Evolutionary conservation across 1,140 invertebrate species (phyloP).

Genomic region (Popillia japonica): DNA sequence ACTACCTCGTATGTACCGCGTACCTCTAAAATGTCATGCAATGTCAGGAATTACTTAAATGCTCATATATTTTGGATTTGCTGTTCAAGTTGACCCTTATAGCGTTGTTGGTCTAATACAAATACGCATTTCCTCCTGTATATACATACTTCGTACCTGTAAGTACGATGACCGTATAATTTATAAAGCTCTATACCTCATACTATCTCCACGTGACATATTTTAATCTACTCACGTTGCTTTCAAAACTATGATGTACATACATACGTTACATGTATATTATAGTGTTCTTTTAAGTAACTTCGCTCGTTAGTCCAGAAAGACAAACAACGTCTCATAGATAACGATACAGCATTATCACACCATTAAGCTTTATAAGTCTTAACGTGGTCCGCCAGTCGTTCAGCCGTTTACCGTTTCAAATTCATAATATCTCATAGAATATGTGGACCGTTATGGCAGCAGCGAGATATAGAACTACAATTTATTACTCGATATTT

Average conservation of each 20-base stretch:
- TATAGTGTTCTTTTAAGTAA: neutral
- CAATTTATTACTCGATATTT: no score
- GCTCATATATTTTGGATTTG: no score
- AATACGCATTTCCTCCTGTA: no score
- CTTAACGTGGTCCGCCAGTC: neutral
- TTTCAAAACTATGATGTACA: constrained; percentile 6
- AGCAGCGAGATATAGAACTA: no score
- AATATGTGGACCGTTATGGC: neutral
- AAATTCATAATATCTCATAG: neutral
- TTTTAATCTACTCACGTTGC: neutral
- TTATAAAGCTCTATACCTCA: neutral
- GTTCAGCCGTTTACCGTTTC: neutral
- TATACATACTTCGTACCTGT: no score
- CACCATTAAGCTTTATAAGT: neutral
- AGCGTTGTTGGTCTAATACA: no score
- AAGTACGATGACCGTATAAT: no score
- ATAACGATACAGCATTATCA: neutral
- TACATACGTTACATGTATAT: neutral
- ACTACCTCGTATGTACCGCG: no score
- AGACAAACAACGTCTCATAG: neutral
- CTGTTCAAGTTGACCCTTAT: no score
- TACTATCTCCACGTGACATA: neutral
- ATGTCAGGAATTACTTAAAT: no score
- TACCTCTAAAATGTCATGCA: no score
- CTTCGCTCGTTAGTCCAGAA: neutral